Base-by-base conservation (phyloP, 2,888 invertebrate species). In the Dryobota labecula region DNA sequence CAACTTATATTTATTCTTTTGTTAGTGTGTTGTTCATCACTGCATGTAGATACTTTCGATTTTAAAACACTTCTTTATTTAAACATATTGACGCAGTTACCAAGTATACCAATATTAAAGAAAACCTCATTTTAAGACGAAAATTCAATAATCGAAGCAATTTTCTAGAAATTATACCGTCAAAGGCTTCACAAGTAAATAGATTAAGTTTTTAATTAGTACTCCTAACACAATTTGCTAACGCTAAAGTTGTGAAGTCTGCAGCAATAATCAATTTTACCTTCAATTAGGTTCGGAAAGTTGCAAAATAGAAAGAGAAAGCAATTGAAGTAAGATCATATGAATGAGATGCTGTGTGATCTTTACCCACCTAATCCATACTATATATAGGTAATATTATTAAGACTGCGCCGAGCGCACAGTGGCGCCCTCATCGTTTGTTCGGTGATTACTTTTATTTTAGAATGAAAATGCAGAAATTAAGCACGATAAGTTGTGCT, bases 201-300 rank as follows among this genome's bases (percentile, higher is more conserved):
- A 80, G 62, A 75, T 80, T 72, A 74, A 76, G 69, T 74, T 84
- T 84, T 74, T 67, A 78, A 80, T 82, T 78, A 76, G 43, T 57
- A 74, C 49, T 66, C 58, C 49, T 72, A 80, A 82, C 65, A 72
- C 51, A 80, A 79, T 80, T 82, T 82, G 65, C 60, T 65, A 69
- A 58, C 45, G 62, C 45, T 62, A 49, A 76, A 73, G 66, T 75
- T 72, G 33, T 63, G 38, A 73, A 81, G 72, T 69, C 69, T 76
- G 51, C 38, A 74, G 63, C 30, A 73, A 74, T 82, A 71, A 79
- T 71, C 60, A 80, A 73, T 80, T 75, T 80, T 66, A 70, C 33
- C 53, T 66, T 67, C 20, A 71, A 76, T 70, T 72, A 54, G 30
- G 33, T 69, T 75, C 27, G 38, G 38, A 9, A 5, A 67, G 58